Evolutionary conservation across 2,797 vertebrate species (phyloP).

Genomic region (Enteromius treurensis): DNA sequence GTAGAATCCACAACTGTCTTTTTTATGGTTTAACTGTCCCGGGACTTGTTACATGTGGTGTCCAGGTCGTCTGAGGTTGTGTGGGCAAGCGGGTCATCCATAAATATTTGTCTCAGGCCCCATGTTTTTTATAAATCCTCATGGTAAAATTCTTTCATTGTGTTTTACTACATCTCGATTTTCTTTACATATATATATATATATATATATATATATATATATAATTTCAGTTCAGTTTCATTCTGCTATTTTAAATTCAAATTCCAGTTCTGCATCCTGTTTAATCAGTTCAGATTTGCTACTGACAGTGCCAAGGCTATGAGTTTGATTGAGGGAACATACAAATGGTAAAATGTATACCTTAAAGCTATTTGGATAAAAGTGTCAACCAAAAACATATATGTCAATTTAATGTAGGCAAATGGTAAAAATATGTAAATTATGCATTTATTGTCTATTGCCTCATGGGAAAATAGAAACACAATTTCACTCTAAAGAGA

Average conservation of each 20-base stretch:
- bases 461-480: not conserved
- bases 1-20: not conserved
- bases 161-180: not conserved
- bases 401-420: not conserved
- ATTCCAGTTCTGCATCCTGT: not conserved
- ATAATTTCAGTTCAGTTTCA: too few relatives aligned
- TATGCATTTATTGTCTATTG: not conserved
- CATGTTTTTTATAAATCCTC: not conserved
- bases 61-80: not conserved
- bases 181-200: too few relatives aligned
- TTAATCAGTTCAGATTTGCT: not conserved
- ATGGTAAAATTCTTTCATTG: not conserved
- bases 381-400: not conserved
- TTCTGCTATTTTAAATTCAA: not conserved
- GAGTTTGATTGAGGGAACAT: not conserved
- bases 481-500: not conserved
- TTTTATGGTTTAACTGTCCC: not conserved
- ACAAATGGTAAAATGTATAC: not conserved
- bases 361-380: not conserved
- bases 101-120: not conserved
- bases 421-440: conserved; percentile 1
- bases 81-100: not conserved
- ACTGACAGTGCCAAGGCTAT: not conserved
- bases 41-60: not conserved
- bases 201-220: too few relatives aligned